Base-by-base conservation (phyloP, 1,140 invertebrate species). In the Hylyphantes graminicola region DNA sequence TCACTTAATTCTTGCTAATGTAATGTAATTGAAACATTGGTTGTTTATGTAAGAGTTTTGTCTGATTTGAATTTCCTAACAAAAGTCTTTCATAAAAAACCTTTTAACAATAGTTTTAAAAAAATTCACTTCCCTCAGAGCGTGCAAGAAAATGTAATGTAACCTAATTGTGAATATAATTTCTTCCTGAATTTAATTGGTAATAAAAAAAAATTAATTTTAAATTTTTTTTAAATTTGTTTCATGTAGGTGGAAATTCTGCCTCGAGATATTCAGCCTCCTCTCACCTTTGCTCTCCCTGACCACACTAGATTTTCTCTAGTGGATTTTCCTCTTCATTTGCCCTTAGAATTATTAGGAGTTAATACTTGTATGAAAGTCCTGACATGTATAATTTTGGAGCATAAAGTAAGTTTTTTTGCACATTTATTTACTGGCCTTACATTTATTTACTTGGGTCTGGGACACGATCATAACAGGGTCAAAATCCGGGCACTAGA, bases 321-420 rank as follows among this genome's bases (percentile, higher is more conserved):
- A 67, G 95, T 99, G 21, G 98, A 99, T 90, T 99, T 99, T 90
- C 98, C 98, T 7, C 91, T 99, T 63, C 98, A 99, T 91, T 91
- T 99, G 85, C 98, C 98, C 13, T 90, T 99, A 80, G 98, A 99
- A 90, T 91, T 99, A 54, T 92, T 99, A 61, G 97, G 98, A 84
- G 96, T 99, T 10, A 98, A 99, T 86, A 97, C 96, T 10, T 99
- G 97, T 90, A 92, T 99, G 17, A 96, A 96, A 91, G 97, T 99
- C 0, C 92, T 99, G 61, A 97, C 96, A 5, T 92, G 98, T 81
- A 98, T 99, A 83, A 92, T 99, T 85, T 91, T 99, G 87, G 98
- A 99, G 91, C 95, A 99, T 90, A 99, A 99, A 93, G 96, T 99
- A 89, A 86, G 88, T 75, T 0, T 10, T 10, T 10, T 7, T 63